Conservation (phyloP, 2,888 invertebrate genomes). For the Nebria salina region DNA sequence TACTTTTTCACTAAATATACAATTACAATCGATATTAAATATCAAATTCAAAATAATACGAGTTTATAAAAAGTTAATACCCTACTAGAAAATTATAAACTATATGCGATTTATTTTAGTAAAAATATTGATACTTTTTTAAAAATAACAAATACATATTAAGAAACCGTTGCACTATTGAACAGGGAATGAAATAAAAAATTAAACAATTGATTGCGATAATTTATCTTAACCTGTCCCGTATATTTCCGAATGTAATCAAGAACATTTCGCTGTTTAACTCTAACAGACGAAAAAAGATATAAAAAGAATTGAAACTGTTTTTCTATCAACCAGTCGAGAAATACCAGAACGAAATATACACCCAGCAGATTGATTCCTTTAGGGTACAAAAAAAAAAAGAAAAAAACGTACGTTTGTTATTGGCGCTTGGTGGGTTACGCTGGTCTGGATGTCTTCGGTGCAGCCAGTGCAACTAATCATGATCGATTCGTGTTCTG, state of each 20-base stretch:
- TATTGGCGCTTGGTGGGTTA: not conserved
- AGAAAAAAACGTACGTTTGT: not conserved
- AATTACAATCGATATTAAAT: no score
- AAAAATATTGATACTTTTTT: no score
- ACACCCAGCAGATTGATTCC: not conserved
- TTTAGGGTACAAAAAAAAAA: not conserved
- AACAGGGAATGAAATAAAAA: not conserved
- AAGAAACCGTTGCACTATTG: no score
- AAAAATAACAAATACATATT: no score
- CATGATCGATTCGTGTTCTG: not conserved
- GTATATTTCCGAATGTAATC: not conserved
- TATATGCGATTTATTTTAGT: no score
- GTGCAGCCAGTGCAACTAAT: not conserved
- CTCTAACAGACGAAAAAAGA: not conserved
- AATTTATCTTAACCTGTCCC: not conserved
- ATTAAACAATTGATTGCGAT: not conserved
- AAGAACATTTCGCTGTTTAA: not conserved
- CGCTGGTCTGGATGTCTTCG: not conserved
- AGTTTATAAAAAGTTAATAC: no score
- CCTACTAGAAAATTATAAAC: no score
- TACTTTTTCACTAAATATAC: no score
- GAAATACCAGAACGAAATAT: not conserved
- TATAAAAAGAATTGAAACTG: not conserved
- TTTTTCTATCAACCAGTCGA: not conserved
- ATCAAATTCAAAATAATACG: no score